Conservation (phyloP, 2,113 vertebrate genomes). For the Charina bottae region DNA sequence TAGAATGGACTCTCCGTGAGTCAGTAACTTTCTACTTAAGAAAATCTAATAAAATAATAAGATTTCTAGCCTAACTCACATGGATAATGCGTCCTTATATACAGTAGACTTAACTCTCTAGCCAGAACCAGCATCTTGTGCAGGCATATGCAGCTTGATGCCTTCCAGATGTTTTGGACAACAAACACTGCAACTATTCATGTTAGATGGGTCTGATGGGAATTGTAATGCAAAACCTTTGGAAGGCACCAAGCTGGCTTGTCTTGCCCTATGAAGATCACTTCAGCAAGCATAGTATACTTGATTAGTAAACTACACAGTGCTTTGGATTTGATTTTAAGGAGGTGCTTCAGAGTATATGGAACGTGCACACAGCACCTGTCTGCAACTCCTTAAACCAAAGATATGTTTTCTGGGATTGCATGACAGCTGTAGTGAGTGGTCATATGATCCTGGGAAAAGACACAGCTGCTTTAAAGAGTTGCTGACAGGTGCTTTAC, state of each 20-base stretch:
- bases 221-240: background rate
- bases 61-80: background rate
- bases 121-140: background rate
- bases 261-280: background rate
- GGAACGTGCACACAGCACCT: background rate
- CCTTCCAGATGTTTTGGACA: background rate
- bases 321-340: background rate
- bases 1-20: background rate
- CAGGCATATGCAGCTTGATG: background rate
- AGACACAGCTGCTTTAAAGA: no score
- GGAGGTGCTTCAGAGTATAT: background rate
- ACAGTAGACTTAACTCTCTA: background rate
- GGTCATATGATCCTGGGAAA: background rate
- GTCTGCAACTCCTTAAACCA: background rate
- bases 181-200: background rate
- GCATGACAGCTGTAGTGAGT: background rate
- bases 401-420: background rate
- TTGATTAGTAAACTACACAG: background rate
- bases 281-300: background rate
- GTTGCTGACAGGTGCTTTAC: no score
- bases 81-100: background rate
- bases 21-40: background rate
- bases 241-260: background rate
- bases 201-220: background rate
- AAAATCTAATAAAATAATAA: background rate